Conservation (phyloP, 2,113 vertebrate genomes). For the Mesocricetus auratus region DNA sequence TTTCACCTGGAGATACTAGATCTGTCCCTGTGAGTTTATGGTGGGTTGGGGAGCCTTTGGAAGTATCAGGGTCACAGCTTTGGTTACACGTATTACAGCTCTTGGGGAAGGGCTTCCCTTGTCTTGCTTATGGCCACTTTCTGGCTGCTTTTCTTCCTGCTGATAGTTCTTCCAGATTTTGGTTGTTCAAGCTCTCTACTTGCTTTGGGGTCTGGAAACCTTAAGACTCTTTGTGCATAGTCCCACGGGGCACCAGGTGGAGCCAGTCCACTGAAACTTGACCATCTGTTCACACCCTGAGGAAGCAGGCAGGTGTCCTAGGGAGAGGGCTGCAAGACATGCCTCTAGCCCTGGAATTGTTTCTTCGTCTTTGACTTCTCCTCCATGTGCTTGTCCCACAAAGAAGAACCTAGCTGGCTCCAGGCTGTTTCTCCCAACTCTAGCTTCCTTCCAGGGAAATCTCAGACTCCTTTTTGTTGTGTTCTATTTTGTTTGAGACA, state of each 20-base stretch:
- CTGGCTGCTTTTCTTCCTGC: too few relatives aligned
- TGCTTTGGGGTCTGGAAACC: not conserved
- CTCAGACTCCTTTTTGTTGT: not conserved
- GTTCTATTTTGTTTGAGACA: not conserved
- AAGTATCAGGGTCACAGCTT: not conserved
- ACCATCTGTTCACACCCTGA: fast-evolving
- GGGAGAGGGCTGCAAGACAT: too few relatives aligned
- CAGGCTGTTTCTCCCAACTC: not conserved
- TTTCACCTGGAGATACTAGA: conserved; percentile 43
- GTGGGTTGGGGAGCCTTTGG: not conserved
- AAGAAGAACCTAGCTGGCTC: not conserved
- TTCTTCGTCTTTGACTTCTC: not conserved
- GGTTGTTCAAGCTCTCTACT: not conserved
- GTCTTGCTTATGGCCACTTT: not conserved
- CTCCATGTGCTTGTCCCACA: not conserved
- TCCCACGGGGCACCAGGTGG: not conserved
- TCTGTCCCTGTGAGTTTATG: not conserved
- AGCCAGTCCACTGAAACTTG: not conserved
- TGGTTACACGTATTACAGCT: not conserved
- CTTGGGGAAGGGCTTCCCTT: not conserved
- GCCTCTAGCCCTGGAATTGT: too few relatives aligned
- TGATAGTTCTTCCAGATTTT: not conserved
- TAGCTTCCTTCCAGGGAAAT: not conserved
- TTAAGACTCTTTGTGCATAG: not conserved
- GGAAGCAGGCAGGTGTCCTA: not conserved